These are phyloP conservation scores for Palaemon carinicauda DNA, from an alignment of 1,140 invertebrate species.

Conservation along the genomic window DNA sequence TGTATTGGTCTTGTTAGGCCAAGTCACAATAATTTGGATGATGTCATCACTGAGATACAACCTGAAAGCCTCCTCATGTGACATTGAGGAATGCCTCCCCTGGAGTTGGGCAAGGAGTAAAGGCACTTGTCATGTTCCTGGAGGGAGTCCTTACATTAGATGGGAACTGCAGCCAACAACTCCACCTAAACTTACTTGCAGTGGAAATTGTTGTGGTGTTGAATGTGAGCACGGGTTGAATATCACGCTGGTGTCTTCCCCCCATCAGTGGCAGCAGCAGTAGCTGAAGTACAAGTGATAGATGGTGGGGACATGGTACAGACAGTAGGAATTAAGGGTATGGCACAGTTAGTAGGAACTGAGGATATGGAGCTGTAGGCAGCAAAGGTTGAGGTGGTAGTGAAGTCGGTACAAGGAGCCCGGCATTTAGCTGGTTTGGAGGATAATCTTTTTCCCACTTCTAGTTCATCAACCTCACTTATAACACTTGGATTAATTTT, in stretches of 20 bases:
- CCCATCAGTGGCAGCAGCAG: neutral
- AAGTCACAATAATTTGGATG: slow-evolving; percentile 15
- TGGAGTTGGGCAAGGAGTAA: neutral
- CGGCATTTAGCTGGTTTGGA: too few relatives aligned
- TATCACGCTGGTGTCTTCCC: too few relatives aligned
- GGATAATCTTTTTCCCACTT: too few relatives aligned
- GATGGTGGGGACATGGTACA: neutral
- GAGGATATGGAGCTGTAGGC: neutral
- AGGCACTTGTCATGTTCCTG: too few relatives aligned
- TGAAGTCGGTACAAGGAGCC: too few relatives aligned
- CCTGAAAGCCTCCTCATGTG: neutral
- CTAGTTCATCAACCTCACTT: neutral
- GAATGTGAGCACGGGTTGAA: too few relatives aligned
- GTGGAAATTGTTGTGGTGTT: too few relatives aligned
- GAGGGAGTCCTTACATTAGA: too few relatives aligned
- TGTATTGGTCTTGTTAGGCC: neutral
- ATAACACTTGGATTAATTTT: neutral
- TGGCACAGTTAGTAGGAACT: neutral
- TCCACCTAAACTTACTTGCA: too few relatives aligned
- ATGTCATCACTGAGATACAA: slow-evolving; percentile 7
- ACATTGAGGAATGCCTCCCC: neutral
- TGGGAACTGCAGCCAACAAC: too few relatives aligned
- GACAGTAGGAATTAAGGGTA: neutral
- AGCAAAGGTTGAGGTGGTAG: too few relatives aligned
- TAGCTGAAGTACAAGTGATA: neutral